Base-by-base conservation (phyloP, 2,888 invertebrate genomes). In the Protonemura montana region DNA sequence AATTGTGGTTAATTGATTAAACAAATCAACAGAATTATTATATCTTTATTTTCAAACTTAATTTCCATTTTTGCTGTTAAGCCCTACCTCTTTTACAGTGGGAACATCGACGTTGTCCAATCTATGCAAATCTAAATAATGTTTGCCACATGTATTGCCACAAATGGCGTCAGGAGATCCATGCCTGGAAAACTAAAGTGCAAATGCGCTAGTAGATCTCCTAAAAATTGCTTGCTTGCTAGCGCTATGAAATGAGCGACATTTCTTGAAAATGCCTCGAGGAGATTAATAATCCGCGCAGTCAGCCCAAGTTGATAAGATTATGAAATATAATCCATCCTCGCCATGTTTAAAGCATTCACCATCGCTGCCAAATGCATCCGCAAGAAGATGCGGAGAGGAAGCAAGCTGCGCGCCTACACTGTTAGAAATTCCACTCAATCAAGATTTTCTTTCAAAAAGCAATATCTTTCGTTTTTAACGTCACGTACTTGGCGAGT, bases 381-480 rank as follows among this genome's bases (percentile, higher is more conserved):
- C 78, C 29, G 78, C 78, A 29, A 21, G 82, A 35, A 26, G 13
- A n/a, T 82, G 25, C n/a, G 41, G n/a, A 6, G n/a, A 59, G 25
- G 30, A 81, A 3, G 81, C 81, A 30, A 59, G 59, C 13, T 21
- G 59, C 59, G 59, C 59, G 59, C 59, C 59, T 59, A 21, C 59
- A 59, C 59, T 59, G 2, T 59, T 59, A 59, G 7, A 59, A 41
- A 83, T 83, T 83, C 42, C 83, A 83, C 41, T 83, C 41, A 35
- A 83, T 83, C 83, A 83, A 42, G 83, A 83, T 83, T 83, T 42
- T 83, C 42, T 83, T 83, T 83, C 28, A n/a, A 83, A 83, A 83
- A 83, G 83, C 28, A 41, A 83, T 83, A 83, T 83, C 83, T 27
- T 83, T 83, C 83, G 41, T 83, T 42, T 42, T 83, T 83, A 42